These are phyloP conservation scores for human DNA, from an alignment of 2,113 vertebrate species.

Conservation along the genomic window GRCh38 chr12:3953001-3953500, in stretches of 20 bases:
- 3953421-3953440: background rate
- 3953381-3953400: background rate
- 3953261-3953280: background rate
- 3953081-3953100: constrained; percentile 3
- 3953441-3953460: background rate
- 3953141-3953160: background rate
- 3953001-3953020: background rate
- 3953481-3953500: background rate
- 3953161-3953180: background rate
- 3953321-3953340: background rate
- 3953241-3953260: background rate
- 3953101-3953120: background rate
- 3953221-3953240: background rate
- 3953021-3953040: background rate
- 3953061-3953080: background rate
- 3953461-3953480: background rate
- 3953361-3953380: background rate
- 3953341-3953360: background rate
- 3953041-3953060: background rate
- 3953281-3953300: background rate
- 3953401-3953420: background rate
- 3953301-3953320: background rate
- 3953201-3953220: background rate
- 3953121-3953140: background rate
- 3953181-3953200: background rate